Conservation (phyloP, 2,797 vertebrate genomes). For the Sciaenops ocellatus region DNA sequence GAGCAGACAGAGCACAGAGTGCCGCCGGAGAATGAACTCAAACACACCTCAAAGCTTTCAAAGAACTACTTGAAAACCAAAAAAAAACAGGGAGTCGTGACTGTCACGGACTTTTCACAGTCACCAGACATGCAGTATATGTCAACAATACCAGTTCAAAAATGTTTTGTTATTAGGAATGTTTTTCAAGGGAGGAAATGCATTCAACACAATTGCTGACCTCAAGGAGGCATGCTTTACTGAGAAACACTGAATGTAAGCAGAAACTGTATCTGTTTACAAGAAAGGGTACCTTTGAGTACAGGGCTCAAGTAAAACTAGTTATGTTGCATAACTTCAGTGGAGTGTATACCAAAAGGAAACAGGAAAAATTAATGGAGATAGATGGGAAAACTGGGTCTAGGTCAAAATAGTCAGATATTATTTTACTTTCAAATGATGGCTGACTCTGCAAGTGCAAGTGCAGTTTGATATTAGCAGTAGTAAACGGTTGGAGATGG, state of each 20-base stretch:
- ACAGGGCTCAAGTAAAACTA: background rate
- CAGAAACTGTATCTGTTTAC: background rate
- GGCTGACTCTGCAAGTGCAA: background rate
- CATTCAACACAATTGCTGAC: background rate
- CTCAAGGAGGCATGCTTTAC: background rate
- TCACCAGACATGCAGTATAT: no score
- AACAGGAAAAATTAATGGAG: background rate
- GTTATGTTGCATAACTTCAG: background rate
- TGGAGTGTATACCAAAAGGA: background rate
- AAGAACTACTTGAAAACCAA: no score
- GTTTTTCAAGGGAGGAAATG: background rate
- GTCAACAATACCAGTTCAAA: background rate
- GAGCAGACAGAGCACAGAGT: no score
- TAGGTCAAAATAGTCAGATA: constrained; percentile 5
- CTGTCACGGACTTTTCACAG: no score
- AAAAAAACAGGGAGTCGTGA: no score
- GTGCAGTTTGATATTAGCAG: background rate
- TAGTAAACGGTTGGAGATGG: background rate
- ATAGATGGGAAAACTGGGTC: background rate
- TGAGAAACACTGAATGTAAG: background rate
- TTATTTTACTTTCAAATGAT: constrained; percentile 14
- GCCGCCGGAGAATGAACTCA: no score
- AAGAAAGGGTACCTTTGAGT: background rate
- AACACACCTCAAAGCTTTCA: no score
- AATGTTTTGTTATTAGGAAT: background rate